phyloP scores from a whole-genome alignment of 2,888 invertebrate genomes.

The Drosophila kuntzei region DNA sequence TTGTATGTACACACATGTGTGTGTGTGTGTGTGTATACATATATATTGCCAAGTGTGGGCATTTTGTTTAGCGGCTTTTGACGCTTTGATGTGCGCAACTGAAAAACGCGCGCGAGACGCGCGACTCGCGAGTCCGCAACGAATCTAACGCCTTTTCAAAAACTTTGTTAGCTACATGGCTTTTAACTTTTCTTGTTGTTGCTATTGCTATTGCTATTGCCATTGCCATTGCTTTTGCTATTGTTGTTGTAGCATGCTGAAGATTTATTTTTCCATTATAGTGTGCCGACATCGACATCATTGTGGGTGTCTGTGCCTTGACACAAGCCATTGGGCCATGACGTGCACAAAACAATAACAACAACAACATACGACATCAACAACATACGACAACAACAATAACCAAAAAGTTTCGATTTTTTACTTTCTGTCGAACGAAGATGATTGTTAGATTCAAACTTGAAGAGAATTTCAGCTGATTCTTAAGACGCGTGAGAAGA shows the following conservation, averaged over 20 bases:
- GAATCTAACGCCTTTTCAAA: conserved; percentile 78
- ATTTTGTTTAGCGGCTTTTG: conserved; percentile 76
- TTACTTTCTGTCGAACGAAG: conserved; percentile 18
- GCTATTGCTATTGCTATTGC: conserved; percentile 28
- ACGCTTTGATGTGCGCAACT: conserved; percentile 75
- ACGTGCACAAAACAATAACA: conserved; percentile 59
- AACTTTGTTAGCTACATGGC: conserved; percentile 61
- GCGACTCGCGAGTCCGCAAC: conserved; percentile 70
- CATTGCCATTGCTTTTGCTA: no score
- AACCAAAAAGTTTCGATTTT: conserved; percentile 26
- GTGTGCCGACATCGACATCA: conserved; percentile 68
- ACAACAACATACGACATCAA: conserved; percentile 6
- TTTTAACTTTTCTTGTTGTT: conserved; percentile 57
- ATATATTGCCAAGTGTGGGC: conserved; percentile 69
- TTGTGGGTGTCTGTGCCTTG: conserved; percentile 77
- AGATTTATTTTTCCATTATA: conserved; percentile 78
- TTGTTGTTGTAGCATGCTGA: conserved; percentile 52
- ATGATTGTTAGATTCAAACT: conserved; percentile 36
- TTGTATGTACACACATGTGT: conserved; percentile 48
- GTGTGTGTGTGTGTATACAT: background rate
- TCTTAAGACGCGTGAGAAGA: conserved; percentile 15
- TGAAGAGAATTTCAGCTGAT: background rate
- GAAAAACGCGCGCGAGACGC: conserved; percentile 64
- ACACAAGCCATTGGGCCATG: conserved; percentile 71
- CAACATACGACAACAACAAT: conserved; percentile 13